Base-by-base conservation (phyloP, 2,888 invertebrate species). In the Brachyopa scutellaris region DNA sequence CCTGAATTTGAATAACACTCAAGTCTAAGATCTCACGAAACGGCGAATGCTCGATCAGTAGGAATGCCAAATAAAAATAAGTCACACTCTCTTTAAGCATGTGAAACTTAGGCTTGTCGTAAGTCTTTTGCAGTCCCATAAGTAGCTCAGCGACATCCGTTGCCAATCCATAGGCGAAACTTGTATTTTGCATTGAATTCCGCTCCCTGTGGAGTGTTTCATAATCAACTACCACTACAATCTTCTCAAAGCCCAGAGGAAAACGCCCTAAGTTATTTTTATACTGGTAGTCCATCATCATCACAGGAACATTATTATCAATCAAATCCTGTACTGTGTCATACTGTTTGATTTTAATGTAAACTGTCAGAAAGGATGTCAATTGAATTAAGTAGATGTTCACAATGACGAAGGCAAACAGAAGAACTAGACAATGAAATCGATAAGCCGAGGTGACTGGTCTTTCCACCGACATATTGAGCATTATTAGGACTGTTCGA, bases 301-400 rank as follows among this genome's bases (percentile, higher is more conserved):
- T 21, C 1, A 79, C n/a, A 0, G 59, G 36, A 0, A 73, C 17
- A 31, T 73, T 53, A 11, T 79, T 73, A 0, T 59, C 66, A 1
- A 79, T 61, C 11, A 79, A 23, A 2, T 73, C 79, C 1, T 51
- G 11, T 1, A 73, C 2, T 0, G 73, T 73, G 4, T 73, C 45
- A 2, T 13, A 73, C n/a, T 79, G 66, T 23, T 59, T 53, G 9
- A 79, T 17, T 53, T 61, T 31, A 0, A 79, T 73, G 23, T 2
- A 47, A 11, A 66, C 66, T 13, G 79, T 79, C 29, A 79, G 29
- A 31, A 47, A 79, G 29, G 79, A 73, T 11, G 79, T 73, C 11
- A 73, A 51, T 13, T 45, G 19, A 19, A 79, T 61, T 2, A 11
- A 7, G 21, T 79, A 79, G 3, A 79, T 9, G 23, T 66, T 79